Evolutionary conservation across 2,888 invertebrate species (phyloP).

Genomic region (Drosophila koepferae): DNA sequence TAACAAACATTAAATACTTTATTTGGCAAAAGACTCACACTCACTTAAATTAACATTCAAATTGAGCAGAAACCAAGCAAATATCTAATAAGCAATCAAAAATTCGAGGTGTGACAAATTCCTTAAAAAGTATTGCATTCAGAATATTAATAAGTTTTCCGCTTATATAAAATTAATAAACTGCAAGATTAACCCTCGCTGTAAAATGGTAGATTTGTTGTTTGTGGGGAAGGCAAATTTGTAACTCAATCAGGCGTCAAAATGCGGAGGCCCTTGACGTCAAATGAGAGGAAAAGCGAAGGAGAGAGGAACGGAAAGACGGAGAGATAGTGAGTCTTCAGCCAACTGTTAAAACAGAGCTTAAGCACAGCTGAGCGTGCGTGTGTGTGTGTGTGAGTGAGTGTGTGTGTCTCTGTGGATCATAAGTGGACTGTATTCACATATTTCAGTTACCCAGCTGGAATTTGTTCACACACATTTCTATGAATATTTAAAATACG

Average conservation of each 20-base stretch:
- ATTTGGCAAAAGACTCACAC: conserved; percentile 34
- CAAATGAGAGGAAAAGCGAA: conserved; percentile 51
- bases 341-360: conserved; percentile 68
- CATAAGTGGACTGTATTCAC: conserved; percentile 28
- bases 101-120: conserved; percentile 42
- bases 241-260: conserved; percentile 81
- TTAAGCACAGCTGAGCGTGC: conserved; percentile 52
- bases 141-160: conserved; percentile 28
- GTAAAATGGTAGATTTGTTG: conserved; percentile 14
- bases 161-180: not conserved
- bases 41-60: conserved; percentile 28
- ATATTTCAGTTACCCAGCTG: conserved; percentile 40
- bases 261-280: conserved; percentile 73
- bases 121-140: conserved; percentile 10
- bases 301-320: conserved; percentile 37
- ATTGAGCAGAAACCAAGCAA: conserved; percentile 17
- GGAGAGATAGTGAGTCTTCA: conserved; percentile 25
- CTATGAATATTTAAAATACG: conserved; percentile 46
- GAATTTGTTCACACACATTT: conserved; percentile 50
- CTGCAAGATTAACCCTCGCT: conserved; percentile 44
- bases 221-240: conserved; percentile 35
- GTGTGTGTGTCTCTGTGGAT: conserved; percentile 21
- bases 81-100: conserved; percentile 18
- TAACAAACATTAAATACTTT: conserved; percentile 26
- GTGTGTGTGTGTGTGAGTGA: not conserved